These are phyloP conservation scores for Lepus townsendii DNA, from an alignment of 2,797 vertebrate species.

Conservation along the genomic window DNA sequence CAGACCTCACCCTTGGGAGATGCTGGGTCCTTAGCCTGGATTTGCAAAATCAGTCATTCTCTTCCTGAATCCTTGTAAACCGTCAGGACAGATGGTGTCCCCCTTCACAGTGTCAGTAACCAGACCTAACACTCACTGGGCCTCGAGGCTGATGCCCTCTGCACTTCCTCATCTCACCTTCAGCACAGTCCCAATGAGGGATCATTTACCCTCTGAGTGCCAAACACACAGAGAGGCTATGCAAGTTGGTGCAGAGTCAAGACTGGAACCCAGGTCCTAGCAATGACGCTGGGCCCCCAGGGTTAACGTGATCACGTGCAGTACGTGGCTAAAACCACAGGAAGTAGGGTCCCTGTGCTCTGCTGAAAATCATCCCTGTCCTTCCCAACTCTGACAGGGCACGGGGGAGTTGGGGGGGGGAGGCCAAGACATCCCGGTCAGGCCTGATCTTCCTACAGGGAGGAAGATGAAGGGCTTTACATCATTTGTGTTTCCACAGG, in stretches of 20 bases:
- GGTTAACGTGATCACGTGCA: not conserved
- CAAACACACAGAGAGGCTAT: not conserved
- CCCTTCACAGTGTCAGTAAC: accelerated
- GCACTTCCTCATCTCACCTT: not conserved
- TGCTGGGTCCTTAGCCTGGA: not conserved
- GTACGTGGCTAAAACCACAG: not conserved
- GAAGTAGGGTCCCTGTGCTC: not conserved
- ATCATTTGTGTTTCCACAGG: not conserved
- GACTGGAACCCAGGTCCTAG: not conserved
- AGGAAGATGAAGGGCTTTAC: not conserved
- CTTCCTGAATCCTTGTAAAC: not conserved
- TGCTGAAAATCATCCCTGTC: not conserved
- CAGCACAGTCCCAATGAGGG: not conserved
- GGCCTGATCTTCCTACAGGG: not conserved
- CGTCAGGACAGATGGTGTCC: accelerated
- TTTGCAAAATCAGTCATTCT: not conserved
- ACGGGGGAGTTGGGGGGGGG: not conserved
- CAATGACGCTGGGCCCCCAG: accelerated
- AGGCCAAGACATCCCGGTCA: not conserved
- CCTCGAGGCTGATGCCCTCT: not conserved
- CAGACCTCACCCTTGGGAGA: not conserved
- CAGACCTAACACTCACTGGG: accelerated
- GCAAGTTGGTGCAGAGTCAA: not conserved
- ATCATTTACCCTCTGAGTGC: not conserved
- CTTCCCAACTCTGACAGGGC: not conserved